phyloP scores from a whole-genome alignment of 2,888 invertebrate species.

The Sepiola atlantica region DNA sequence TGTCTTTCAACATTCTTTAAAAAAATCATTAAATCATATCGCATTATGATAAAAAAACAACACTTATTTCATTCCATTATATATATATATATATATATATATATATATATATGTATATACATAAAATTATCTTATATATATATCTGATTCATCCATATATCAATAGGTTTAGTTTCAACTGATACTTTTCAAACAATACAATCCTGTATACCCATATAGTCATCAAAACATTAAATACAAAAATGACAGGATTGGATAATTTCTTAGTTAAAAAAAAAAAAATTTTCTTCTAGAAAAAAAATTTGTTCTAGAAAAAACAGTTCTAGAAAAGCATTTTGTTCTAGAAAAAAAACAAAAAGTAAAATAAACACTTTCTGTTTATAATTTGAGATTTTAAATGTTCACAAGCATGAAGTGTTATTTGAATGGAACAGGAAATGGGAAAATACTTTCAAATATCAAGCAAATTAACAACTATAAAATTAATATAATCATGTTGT shows the following conservation, averaged over 20 bases:
- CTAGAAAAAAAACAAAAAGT: not conserved
- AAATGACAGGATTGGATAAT: not conserved
- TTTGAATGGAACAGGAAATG: not conserved
- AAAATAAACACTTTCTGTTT: not conserved
- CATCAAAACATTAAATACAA: not conserved
- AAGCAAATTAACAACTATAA: constrained; percentile 21
- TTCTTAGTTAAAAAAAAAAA: not conserved
- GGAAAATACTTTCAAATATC: constrained; percentile 7
- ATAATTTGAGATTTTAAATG: not conserved
- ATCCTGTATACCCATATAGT: not conserved
- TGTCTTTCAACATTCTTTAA: not conserved
- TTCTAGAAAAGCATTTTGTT: not conserved
- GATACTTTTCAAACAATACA: constrained; percentile 32
- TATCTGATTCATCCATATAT: not conserved
- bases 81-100: no score
- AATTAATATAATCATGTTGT: constrained; percentile 6
- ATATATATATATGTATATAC: not conserved
- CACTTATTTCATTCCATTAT: not conserved
- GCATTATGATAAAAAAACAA: not conserved
- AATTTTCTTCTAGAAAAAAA: not conserved
- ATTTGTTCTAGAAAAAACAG: not conserved
- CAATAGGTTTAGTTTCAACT: not conserved
- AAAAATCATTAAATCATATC: constrained; percentile 11
- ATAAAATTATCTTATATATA: not conserved
- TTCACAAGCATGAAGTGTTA: not conserved